Evolutionary conservation across 2,888 invertebrate species (phyloP), one percentile per base, ranked within the genome.

Genomic region (Nasonia oneida): DNA sequence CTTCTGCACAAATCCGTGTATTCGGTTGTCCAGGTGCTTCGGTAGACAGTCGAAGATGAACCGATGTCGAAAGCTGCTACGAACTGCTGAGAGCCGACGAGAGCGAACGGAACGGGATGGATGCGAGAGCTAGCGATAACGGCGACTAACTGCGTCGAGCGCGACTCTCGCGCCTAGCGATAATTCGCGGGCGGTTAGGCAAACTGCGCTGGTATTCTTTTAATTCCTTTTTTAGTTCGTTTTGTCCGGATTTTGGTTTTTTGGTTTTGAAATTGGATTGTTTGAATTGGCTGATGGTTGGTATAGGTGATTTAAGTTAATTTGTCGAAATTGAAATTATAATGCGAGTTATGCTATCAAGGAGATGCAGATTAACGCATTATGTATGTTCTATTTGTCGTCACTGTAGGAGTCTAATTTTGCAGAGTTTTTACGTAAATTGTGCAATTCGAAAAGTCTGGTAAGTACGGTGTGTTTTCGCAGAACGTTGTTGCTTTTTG

Each of bases 141-240:
- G n/a, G 5, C 70, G 71, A 42, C 71, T 39, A 37, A 39, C 39
- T 18, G 71, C 71, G 71, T 42, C n/a, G 42, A 37, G 39, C 71
- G 71, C 71, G 39, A n/a, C n/a, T 39, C 10, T 42, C n/a, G 71
- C 71, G 42, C 71, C 71, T 23, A 42, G 73, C 47, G 42, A 42
- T 23, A 12, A 42, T n/a, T 1, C 5, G 5, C 12, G 73, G 23
- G 0, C 42, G 23, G n/a, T 39, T 4, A 4, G 12, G 2, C n/a
- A 73, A 47, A 23, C 73, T 73, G 8, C 8, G 1, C 12, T n/a
- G 71, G 42, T 71, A 71, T 71, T 71, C 23, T 67, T 73, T 42
- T 73, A 29, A 47, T 73, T 33, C 14, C 4, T 70, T 18, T 70
- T 18, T 37, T 70, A 18, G 23, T 23, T 23, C 23, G 23, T 64